Evolutionary conservation across 2,113 vertebrate species (phyloP), one percentile per base, ranked within the genome.

Genomic region (Chlamydotis undulata): DNA sequence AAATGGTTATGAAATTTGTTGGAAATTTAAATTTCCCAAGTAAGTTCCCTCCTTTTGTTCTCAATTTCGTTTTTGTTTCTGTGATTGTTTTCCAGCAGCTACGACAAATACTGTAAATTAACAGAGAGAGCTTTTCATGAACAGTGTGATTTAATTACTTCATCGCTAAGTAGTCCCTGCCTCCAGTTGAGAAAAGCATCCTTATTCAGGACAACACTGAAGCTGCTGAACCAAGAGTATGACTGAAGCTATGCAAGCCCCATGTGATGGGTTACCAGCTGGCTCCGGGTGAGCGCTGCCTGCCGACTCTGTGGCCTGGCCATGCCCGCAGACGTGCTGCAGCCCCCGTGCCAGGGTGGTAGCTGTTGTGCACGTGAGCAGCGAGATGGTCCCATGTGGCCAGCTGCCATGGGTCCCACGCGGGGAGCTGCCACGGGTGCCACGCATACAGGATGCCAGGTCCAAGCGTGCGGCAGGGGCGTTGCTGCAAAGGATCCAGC

Each of bases 201-300:
- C 49, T 89, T 87, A 41, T 83, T 83, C 59, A 45, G 90, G 68
- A 69, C 22, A 83, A 47, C 31, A 12, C 25, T 55, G 77, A 71
- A 35, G 80, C 55, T 83, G 55, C 76, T 68, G 86, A 83, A 83
- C 31, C 18, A 37, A 63, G 80, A 81, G 61, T 26, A 45, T n/a
- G 77, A 52, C 31, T 0, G 1, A 75, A 81, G 68, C 47, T 0
- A 1, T 4, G 37, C 14, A 15, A 47, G 43, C 35, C 0, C 0
- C 2, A 4, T 12, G 82, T 68, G 41, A 41, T 2, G 31, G 60
- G 41, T 49, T 19, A 13, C 25, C 39, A 45, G 85, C 55, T 0
- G 5, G 25, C 56, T 70, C 45, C 1, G 23, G 70, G 75, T 6
- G 18, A 16, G 26, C 7, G 2, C 52, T 55, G 76, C 47, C 56